Conservation (phyloP, 2,113 vertebrate species). For the Orcinus orca region DNA sequence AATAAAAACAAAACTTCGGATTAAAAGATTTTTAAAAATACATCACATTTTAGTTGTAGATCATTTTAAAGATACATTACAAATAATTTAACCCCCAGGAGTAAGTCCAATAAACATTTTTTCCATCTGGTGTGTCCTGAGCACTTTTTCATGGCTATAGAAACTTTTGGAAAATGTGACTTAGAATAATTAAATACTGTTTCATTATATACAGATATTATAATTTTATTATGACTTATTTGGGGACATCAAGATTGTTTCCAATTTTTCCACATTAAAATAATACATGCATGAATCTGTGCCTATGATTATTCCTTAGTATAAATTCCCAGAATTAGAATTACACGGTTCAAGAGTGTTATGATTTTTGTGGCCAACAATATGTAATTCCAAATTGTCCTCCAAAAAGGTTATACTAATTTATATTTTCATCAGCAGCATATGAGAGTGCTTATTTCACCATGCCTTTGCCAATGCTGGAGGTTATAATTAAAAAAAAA, state of each 20-base stretch:
- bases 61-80: constrained; percentile 14
- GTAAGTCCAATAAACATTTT: background rate
- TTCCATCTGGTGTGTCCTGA: background rate
- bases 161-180: constrained; percentile 14
- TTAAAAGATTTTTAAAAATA: background rate
- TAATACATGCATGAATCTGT: constrained; percentile 10
- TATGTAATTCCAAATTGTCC: constrained; percentile 21
- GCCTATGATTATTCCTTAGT: constrained; percentile 23
- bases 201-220: background rate
- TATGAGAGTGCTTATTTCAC: constrained; percentile 4
- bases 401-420: background rate
- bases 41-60: background rate
- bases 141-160: background rate
- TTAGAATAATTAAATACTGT: constrained; percentile 24
- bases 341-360: background rate
- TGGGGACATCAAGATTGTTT: background rate
- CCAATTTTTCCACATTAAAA: background rate
- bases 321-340: constrained; percentile 39
- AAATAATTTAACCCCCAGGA: background rate
- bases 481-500: background rate
- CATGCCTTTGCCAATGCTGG: background rate
- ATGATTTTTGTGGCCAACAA: background rate
- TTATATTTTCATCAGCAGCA: constrained; percentile 13
- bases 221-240: constrained; percentile 27
- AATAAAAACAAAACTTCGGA: background rate